Evolutionary conservation across 2,888 invertebrate genomes (phyloP), one percentile per base, ranked within the genome.

Genomic region (Steinernema scapterisci): DNA sequence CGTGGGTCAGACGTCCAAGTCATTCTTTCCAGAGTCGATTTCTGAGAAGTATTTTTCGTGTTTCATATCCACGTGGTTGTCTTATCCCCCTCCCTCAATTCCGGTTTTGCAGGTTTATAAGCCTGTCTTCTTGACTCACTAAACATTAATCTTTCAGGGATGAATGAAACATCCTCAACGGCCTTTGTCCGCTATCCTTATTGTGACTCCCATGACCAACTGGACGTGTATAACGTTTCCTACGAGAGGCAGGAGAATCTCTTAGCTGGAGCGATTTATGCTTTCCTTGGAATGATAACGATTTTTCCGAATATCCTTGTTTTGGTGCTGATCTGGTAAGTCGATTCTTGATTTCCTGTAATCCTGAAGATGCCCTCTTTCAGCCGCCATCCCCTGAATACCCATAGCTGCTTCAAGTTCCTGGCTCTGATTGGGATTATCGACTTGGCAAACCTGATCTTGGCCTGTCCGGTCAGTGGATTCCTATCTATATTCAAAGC

Each of bases 371-470:
- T 19, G 48, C 13, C 45, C 19, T 21, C 7, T 63, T 27, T 31
- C 63, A 63, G 63, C 31, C 63, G 63, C 9, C 38, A 63, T 13
- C 63, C 63, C 13, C 63, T 63, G 7, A 63, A 27, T 31, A 63
- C 23, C 31, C 63, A 63, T 31, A 31, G 31, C 63, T 63, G 31
- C 63, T 31, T 63, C 63, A 63, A 63, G 16, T 3, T 63, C 7
- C 63, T 63, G 7, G 31, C 63, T 7, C 1, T 63, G 16, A 63
- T 31, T 11, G 63, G 63, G 16, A 11, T 63, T 9, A 27, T 63
- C 63, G 63, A 63, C 38, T 25, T 63, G 7, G 16, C 27, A 16
- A 63, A 63, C 16, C 19, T 63, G 31, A 63, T 63, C 31, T 31
- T 63, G 16, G 63, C 63, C 1, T 63, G 63, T 19, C 63, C 63